Evolutionary conservation across 2,797 vertebrate genomes (phyloP).

Genomic region (Phoeniculus purpureus): DNA sequence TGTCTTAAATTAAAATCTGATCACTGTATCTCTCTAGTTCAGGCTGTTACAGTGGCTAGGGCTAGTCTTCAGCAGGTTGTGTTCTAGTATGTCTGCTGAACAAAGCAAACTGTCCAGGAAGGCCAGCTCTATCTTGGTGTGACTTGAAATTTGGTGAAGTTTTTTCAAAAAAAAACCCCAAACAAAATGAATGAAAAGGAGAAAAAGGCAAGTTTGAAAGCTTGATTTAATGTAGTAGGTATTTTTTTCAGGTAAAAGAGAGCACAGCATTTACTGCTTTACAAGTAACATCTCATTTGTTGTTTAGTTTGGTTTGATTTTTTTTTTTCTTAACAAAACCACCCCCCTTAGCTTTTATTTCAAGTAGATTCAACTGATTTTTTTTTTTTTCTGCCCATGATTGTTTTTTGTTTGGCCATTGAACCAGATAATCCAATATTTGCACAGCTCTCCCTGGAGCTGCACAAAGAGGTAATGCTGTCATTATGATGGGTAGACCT

Average conservation of each 20-base stretch:
- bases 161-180: background rate
- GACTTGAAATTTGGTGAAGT: background rate
- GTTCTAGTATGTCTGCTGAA: background rate
- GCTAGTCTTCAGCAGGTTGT: background rate
- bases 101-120: background rate
- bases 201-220: background rate
- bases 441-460: slow-evolving; percentile 60
- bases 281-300: background rate
- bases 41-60: background rate
- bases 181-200: background rate
- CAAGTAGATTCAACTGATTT: background rate
- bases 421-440: slow-evolving; percentile 69
- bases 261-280: background rate
- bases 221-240: background rate
- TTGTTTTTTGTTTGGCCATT: slow-evolving; percentile 55
- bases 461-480: slow-evolving; percentile 47
- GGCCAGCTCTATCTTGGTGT: background rate
- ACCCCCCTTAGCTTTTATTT: background rate
- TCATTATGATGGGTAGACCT: slow-evolving; percentile 59
- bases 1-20: background rate
- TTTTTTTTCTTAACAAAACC: background rate
- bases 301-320: too few species aligned
- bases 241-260: background rate
- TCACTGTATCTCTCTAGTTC: background rate
- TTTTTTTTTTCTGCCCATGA: slow-evolving; percentile 27